Base-by-base conservation (phyloP, 2,888 invertebrate species). In the Parnassius mnemosyne region DNA sequence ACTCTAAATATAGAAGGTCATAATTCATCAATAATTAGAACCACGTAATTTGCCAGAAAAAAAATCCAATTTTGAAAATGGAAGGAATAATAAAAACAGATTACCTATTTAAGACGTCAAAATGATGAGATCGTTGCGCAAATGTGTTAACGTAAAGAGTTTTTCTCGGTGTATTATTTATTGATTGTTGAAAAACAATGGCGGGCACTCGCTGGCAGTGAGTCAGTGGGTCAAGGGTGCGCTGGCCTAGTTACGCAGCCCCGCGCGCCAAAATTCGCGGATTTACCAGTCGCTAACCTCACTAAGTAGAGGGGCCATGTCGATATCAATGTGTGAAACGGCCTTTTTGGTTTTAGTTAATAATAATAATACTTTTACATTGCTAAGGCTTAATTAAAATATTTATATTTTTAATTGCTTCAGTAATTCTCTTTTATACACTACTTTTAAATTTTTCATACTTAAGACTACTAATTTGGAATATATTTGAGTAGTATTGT, bases 111-210 rank as follows among this genome's bases (percentile, higher is more conserved):
- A 72, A 69, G 66, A 76, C 74, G 77, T 70, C 71, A 75, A 72
- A 68, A 78, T 76, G 79, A 49, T 49, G 72, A 73, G 71, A 65
- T 69, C 76, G 79, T 89, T 88, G 83, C 86, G 88, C 84, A 89
- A 89, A 85, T 76, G 77, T 79, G 80, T 79, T 75, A 82, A 74
- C 77, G 83, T 80, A 53, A 43, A 81, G 78, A 84, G 84, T 85
- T 85, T 85, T 80, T 81, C 82, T 79, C 80, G 75, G 83, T 83
- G 84, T 88, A 89, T 87, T 90, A 88, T 87, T 88, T 90, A 90
- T 90, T 89, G 89, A 90, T 90, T 89, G 89, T 89, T 88, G 85
- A 86, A 88, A 88, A 89, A 90, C 89, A 89, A 90, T 89, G 87
- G 89, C 85, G 83, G 80, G 83, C 83, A 83, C 80, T 80, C 77